A percentile compares a stretch with the other conserved stretches of the same genome.
Conservation (phyloP, 2,113 vertebrate species). For the Meriones unguiculatus region DNA sequence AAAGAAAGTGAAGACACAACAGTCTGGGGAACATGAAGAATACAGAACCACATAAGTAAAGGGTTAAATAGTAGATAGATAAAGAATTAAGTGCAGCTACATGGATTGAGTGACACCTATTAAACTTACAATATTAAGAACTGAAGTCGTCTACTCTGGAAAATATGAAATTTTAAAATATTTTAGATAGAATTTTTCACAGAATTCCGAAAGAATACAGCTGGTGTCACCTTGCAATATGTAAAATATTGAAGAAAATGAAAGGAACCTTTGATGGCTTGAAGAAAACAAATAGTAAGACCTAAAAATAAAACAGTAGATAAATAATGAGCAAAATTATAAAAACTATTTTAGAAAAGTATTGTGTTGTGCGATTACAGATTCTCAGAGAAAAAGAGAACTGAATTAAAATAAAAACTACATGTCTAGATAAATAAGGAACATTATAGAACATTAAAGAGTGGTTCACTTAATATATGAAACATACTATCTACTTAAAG, state of each 20-base stretch:
- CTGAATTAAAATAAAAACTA: neutral
- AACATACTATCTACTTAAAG: neutral
- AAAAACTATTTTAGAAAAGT: neutral
- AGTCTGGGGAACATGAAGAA: neutral
- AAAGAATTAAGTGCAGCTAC: neutral
- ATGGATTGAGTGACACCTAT: neutral
- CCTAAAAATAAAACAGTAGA: neutral
- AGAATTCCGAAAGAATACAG: neutral
- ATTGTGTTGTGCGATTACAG: neutral
- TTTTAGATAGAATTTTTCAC: neutral
- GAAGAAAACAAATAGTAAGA: neutral
- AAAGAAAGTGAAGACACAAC: neutral
- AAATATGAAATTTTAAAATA: neutral
- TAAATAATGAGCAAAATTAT: neutral
- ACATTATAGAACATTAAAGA: neutral
- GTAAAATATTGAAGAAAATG: neutral
- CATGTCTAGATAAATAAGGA: neutral
- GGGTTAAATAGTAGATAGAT: neutral
- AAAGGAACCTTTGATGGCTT: neutral
- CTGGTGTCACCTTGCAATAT: neutral
- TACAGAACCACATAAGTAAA: neutral
- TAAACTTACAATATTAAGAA: neutral
- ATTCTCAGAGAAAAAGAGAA: neutral
- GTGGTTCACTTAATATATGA: neutral
- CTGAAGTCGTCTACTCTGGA: neutral